Evolutionary conservation across 1,140 invertebrate species (phyloP), one percentile per base, ranked within the genome.

Genomic region (honey bee (Apis mellifera)): DNA sequence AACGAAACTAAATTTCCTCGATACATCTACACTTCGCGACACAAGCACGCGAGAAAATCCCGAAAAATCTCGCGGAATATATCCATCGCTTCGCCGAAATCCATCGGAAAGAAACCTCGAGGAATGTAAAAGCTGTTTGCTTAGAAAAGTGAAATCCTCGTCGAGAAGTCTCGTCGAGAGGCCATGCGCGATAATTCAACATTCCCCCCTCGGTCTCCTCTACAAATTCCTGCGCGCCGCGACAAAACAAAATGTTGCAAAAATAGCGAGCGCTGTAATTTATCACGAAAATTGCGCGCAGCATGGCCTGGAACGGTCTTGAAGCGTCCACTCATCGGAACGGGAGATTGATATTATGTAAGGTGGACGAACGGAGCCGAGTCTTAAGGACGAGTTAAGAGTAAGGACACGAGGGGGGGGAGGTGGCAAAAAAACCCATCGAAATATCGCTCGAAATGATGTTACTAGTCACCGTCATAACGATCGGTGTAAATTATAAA

Each of bases 401-500:
- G n/a, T n/a, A n/a, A 81, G 52, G 70, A 50, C 70, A 54, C 11
- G 32, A 21, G 8, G 54, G 17, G n/a, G n/a, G 26, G 8, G 54
- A 17, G n/a, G n/a, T 42, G 32, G 9, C 32, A 82, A 70, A 82
- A 70, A 78, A 70, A 78, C 32, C 21, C 17, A 26, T 9, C 57
- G 60, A 55, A 17, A 17, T 62, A 23, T 4, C 4, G 32, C 26
- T 19, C 7, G n/a, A n/a, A 55, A 55, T 17, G 54, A 55, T 23
- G n/a, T 60, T n/a, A 9, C 50, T 69, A 70, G 74, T 50, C 59
- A 15, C n/a, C 75, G n/a, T n/a, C n/a, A 21, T 71, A 71, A 82
- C 81, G 81, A 78, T 59, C 32, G 52, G 74, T 60, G 81, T 71
- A 82, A 82, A 82, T 82, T 77, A 82, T 82, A 71, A 78, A 82